Conservation (phyloP, 92 coral and sea anemone genomes). For the Pocillopora meandrina region DNA sequence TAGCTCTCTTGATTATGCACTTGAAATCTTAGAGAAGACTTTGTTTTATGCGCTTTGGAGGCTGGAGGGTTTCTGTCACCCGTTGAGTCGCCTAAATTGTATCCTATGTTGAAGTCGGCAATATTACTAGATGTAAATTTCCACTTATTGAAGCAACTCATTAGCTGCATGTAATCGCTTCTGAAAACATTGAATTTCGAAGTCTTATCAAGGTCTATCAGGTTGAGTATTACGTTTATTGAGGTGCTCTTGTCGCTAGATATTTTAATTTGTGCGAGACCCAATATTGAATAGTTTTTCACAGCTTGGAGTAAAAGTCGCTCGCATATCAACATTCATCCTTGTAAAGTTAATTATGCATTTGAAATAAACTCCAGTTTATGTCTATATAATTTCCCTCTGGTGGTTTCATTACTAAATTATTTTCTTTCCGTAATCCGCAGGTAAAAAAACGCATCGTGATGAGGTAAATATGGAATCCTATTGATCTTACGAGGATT, state of each 20-base stretch:
- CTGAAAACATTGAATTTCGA: background rate
- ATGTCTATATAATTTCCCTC: background rate
- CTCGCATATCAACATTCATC: slow-evolving; percentile 25
- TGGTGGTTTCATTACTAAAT: background rate
- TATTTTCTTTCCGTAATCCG: background rate
- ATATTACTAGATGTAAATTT: slow-evolving; percentile 12
- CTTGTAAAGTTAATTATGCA: slow-evolving; percentile 21
- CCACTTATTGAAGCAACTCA: background rate
- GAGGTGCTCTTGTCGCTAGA: background rate
- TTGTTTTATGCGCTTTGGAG: background rate
- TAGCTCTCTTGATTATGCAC: background rate
- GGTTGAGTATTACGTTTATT: background rate
- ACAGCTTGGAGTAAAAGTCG: slow-evolving; percentile 20
- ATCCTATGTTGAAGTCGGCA: slow-evolving; percentile 3
- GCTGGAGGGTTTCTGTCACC: slow-evolving; percentile 19
- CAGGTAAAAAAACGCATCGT: slow-evolving; percentile 22
- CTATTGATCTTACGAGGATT: slow-evolving; percentile 10
- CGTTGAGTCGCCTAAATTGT: slow-evolving; percentile 18
- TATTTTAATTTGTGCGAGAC: background rate
- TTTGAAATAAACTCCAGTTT: slow-evolving; percentile 11
- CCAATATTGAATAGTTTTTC: slow-evolving; percentile 18
- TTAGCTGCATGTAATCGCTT: slow-evolving; percentile 2
- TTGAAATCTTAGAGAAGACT: background rate
- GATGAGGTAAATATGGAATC: slow-evolving; percentile 1
- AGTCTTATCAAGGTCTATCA: background rate